Conservation (phyloP, 2,888 invertebrate species). For the Hemicrepidius hirtus region DNA sequence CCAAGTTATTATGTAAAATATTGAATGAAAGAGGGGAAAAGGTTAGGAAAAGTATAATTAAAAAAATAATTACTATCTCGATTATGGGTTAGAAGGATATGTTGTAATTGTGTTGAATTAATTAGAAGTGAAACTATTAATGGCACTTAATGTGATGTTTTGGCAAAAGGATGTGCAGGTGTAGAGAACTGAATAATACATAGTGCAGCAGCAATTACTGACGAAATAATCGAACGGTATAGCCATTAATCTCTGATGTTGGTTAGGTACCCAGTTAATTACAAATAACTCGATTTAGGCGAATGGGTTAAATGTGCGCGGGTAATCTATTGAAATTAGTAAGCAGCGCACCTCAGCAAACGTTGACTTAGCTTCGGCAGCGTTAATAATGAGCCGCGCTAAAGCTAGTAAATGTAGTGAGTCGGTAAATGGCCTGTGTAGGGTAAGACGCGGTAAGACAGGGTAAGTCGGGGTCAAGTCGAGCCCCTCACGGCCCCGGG, state of each 20-base stretch:
- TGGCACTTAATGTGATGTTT: too few species aligned
- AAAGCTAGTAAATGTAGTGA: conserved; percentile 69
- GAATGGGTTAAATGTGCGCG: conserved; percentile 72
- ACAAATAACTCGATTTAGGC: conserved; percentile 73
- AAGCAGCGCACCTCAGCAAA: conserved; percentile 72
- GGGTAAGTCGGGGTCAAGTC: conserved; percentile 66
- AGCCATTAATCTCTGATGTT: conserved; percentile 62
- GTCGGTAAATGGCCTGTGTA: conserved; percentile 71
- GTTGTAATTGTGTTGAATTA: too few species aligned
- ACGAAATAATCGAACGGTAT: conserved; percentile 61
- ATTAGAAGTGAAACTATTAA: too few species aligned
- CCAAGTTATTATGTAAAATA: too few species aligned
- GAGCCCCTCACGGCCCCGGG: conserved; percentile 65
- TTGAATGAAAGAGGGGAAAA: too few species aligned
- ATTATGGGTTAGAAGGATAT: too few species aligned
- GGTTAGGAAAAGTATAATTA: too few species aligned
- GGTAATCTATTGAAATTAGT: conserved; percentile 74
- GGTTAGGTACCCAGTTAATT: conserved; percentile 70
- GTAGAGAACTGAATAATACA: conserved; percentile 44
- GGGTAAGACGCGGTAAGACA: conserved; percentile 60
- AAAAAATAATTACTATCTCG: too few species aligned
- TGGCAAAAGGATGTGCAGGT: neutral
- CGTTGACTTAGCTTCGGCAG: conserved; percentile 70
- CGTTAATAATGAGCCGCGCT: conserved; percentile 69
- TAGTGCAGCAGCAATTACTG: conserved; percentile 58